Evolutionary conservation across 2,888 invertebrate species (phyloP).

Genomic region (Ophraella communa): DNA sequence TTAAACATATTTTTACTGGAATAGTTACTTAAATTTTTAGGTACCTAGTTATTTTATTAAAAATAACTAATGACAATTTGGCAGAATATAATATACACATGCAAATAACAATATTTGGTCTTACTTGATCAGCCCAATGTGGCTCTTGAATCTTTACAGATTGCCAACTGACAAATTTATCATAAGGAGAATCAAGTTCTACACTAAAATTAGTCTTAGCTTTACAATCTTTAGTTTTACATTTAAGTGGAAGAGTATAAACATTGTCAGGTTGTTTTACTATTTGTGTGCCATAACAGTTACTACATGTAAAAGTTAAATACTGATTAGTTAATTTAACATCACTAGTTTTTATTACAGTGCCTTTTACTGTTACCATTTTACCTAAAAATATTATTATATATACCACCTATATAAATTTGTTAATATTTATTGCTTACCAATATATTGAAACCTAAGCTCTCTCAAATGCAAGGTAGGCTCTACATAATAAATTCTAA

Average conservation of each 20-base stretch:
- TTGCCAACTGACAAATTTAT: constrained; percentile 80
- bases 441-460: constrained; percentile 76
- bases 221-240: constrained; percentile 65
- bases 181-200: constrained; percentile 70
- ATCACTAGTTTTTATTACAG: constrained; percentile 81
- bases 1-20: neutral
- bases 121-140: constrained; percentile 70
- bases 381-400: constrained; percentile 64
- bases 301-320: constrained; percentile 78
- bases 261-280: constrained; percentile 70
- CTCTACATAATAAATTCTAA: constrained; percentile 69
- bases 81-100: too few species aligned
- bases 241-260: constrained; percentile 66
- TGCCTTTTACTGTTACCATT: constrained; percentile 81
- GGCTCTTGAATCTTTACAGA: constrained; percentile 84
- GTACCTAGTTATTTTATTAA: too few species aligned
- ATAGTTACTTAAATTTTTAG: too few species aligned
- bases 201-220: constrained; percentile 69
- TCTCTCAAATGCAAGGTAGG: constrained; percentile 71
- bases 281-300: constrained; percentile 72
- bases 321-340: constrained; percentile 76
- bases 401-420: neutral
- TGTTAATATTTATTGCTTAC: constrained; percentile 57
- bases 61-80: too few species aligned
- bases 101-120: too few species aligned